phyloP scores from a whole-genome alignment of 1,140 invertebrate genomes.

The Drosophila subpulchrella region DNA sequence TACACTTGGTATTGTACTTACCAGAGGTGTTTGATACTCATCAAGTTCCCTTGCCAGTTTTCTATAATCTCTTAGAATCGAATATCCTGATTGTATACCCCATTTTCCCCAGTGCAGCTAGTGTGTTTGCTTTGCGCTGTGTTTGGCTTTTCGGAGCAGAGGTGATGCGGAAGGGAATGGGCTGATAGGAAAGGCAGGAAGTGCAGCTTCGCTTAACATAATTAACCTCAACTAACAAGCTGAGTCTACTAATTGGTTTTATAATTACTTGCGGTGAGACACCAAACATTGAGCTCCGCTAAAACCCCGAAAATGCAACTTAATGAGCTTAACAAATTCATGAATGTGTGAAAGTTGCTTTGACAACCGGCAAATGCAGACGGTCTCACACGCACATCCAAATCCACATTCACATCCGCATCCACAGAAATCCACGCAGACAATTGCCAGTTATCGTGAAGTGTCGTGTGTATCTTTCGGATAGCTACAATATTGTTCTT shows the following conservation, averaged over 20 bases:
- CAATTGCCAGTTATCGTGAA: slow-evolving; percentile 77
- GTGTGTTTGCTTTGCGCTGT: slow-evolving; percentile 47
- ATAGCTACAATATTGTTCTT: slow-evolving; percentile 62
- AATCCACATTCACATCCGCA: neutral
- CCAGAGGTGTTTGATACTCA: neutral
- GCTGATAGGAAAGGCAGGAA: slow-evolving; percentile 13
- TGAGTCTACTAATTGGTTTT: slow-evolving; percentile 83
- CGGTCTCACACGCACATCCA: slow-evolving; percentile 27
- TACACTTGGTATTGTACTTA: no score
- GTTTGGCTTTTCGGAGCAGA: slow-evolving; percentile 41
- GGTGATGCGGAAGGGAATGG: slow-evolving; percentile 14
- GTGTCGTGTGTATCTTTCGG: slow-evolving; percentile 67
- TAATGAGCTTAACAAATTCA: slow-evolving; percentile 83
- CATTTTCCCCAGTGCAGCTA: slow-evolving; percentile 16
- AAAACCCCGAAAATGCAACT: slow-evolving; percentile 79
- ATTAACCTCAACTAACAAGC: slow-evolving; percentile 83
- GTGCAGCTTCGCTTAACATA: slow-evolving; percentile 71
- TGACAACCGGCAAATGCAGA: slow-evolving; percentile 79
- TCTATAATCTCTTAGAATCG: no score
- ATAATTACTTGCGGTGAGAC: slow-evolving; percentile 82
- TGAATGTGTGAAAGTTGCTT: slow-evolving; percentile 83
- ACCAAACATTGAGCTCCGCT: slow-evolving; percentile 78
- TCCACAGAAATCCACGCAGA: slow-evolving; percentile 31
- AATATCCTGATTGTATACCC: neutral
- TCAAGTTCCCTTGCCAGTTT: neutral